Evolutionary conservation across 2,888 invertebrate genomes (phyloP).

Genomic region (Frankliniella fusca): DNA sequence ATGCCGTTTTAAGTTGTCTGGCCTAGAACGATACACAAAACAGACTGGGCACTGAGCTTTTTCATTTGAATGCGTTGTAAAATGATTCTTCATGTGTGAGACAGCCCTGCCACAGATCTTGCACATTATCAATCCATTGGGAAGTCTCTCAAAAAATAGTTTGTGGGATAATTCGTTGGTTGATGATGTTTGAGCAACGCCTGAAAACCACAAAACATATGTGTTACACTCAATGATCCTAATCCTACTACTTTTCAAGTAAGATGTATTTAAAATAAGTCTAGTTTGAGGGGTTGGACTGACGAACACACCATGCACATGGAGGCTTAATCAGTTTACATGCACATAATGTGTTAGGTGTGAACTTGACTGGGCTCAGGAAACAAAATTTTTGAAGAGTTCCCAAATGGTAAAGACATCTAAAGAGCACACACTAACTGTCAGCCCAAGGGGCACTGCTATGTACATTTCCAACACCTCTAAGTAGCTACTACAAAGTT

Average conservation of each 20-base stretch:
- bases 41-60: constrained; percentile 46
- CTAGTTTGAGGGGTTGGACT: background rate
- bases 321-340: constrained; percentile 15
- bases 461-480: constrained; percentile 18
- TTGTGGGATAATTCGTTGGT: constrained; percentile 30
- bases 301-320: constrained; percentile 18
- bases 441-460: background rate
- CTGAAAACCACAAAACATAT: constrained; percentile 20
- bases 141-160: constrained; percentile 37
- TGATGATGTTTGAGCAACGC: constrained; percentile 21
- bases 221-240: constrained; percentile 8
- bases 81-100: constrained; percentile 45
- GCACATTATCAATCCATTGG: constrained; percentile 42
- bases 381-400: background rate
- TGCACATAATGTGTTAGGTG: constrained; percentile 19
- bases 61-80: constrained; percentile 44
- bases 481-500: background rate
- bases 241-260: background rate
- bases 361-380: background rate
- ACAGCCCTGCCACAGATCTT: constrained; percentile 46
- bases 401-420: background rate
- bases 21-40: constrained; percentile 44
- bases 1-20: constrained; percentile 45
- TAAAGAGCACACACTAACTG: background rate
- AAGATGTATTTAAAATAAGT: background rate